Evolutionary conservation across 2,797 vertebrate genomes (phyloP), one percentile per base, ranked within the genome.

Genomic region (Ciconia nigra): DNA sequence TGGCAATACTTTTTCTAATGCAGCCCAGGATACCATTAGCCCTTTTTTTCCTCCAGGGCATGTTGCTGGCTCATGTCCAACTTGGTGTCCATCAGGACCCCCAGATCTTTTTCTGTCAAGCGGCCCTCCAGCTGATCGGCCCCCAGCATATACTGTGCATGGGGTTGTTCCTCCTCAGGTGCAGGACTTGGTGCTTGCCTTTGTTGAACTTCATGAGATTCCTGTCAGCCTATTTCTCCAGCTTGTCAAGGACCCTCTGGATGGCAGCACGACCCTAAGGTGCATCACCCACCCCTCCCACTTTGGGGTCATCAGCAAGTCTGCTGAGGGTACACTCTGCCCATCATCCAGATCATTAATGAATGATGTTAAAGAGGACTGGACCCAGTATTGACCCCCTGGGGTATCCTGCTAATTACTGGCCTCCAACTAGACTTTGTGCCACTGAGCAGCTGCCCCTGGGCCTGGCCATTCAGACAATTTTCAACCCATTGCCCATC

Each of bases 31-130:
- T 31, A 61, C 6, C 20, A 15, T 15, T 51, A 58, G 33, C 33
- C n/a, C 20, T 12, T 46, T 49, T 33, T 15, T 4, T 0, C 5
- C 41, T 3, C 3, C 22, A 62, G 47, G 47, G 16, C 39, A 62
- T 12, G 17, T 19, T 85, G 31, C 35, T 83, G 62, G 33, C 21
- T 94, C 28, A 57, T 28, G 26, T 44, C n/a, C 35, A 85, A 24
- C 31, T 59, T 42, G 20, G 25, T 51, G 52, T 24, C 15, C 55
- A 19, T 25, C 41, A 80, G 41, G 18, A 69, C 7, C 0, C 8
- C 10, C 9, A 35, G 24, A 72, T 65, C 26, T 29, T 90, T 51
- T 85, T 63, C 44, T 76, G 42, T 35, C 44, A 67, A 46, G 24
- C 7, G 87, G 29, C 29, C 83, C 46, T 76, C n/a, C n/a, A 80